Percentiles rank a stretch among this genome's conserved stretches.
Evolutionary conservation across 2,797 vertebrate species (phyloP).

Genomic region (Sebastes hubbsi): DNA sequence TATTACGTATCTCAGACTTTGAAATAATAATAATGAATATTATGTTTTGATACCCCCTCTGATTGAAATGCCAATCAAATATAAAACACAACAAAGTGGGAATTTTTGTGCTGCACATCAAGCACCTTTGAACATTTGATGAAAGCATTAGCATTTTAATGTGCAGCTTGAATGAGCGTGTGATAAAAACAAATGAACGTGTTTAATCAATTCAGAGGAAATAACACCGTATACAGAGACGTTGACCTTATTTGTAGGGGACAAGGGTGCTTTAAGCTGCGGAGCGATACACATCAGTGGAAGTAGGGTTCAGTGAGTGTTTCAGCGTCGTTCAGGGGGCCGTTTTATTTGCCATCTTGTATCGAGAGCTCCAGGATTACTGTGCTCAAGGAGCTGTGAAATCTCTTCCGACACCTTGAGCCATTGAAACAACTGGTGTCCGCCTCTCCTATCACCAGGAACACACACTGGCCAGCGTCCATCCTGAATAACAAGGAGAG

Average conservation of each 20-base stretch:
- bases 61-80: conserved; percentile 27
- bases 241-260: conserved; percentile 52
- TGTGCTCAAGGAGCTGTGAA: conserved; percentile 82
- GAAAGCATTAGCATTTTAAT: background rate
- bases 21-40: background rate
- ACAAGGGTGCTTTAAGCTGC: conserved; percentile 16
- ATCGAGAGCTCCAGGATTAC: conserved; percentile 78
- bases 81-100: background rate
- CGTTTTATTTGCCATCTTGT: conserved; percentile 80
- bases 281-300: conserved; percentile 51
- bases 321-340: conserved; percentile 63
- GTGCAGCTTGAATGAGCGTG: background rate
- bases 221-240: background rate
- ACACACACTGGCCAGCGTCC: conserved; percentile 62
- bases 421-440: conserved; percentile 75
- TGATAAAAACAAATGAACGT: background rate
- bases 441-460: conserved; percentile 64
- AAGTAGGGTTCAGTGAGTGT: conserved; percentile 61
- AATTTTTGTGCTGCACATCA: background rate
- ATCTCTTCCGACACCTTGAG: conserved; percentile 76
- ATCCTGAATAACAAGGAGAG: conserved; percentile 70
- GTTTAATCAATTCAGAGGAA: conserved; percentile 11
- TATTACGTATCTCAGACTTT: background rate
- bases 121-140: background rate
- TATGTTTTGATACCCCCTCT: background rate